Base-by-base conservation (phyloP, 2,113 vertebrate species). In the Upupa epops region DNA sequence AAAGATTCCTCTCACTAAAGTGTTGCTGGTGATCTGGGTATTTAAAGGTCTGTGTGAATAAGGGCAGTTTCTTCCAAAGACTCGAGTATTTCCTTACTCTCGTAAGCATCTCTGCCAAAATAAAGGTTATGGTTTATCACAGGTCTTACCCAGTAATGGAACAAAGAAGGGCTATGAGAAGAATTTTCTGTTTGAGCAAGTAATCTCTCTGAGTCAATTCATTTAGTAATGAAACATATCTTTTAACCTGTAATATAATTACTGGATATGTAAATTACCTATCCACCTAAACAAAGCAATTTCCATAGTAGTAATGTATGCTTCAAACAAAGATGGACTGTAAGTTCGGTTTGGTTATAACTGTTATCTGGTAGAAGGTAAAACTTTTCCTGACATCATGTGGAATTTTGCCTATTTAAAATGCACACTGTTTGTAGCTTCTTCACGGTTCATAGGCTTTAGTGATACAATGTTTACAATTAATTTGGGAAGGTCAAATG, bases 121-220 rank as follows among this genome's bases (percentile, higher is more conserved):
- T 97, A 90, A 88, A 94, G 91, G 96, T 97, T 97, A 97, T 97
- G 97, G 95, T 97, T 97, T 96, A 97, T 97, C 92, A 93, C 80
- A 87, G 94, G 88, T 94, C 91, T 94, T 87, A 96, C 60, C 84
- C 96, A 96, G 96, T 97, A 96, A 97, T 93, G 58, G 86, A 97
- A 98, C 94, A 98, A 98, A 98, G 97, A 61, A 75, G 22, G 36
- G 92, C 63, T 1, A 3, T 93, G 95, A 58, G 65, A 84, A 94
- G 65, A 74, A 94, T 97, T 93, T 98, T 97, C 97, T 93, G 75
- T 97, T 98, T 97, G 96, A 96, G 96, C 96, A 96, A 88, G 95
- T 97, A 90, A 94, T 94, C 87, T 94, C 92, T 17, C 13, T 59
- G 78, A 92, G 54, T 86, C 40, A 6, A 52, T 90, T 94, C 71